These are phyloP conservation scores for Chalcosyrphus nemorum DNA, from an alignment of 2,888 invertebrate species.

Conservation along the genomic window DNA sequence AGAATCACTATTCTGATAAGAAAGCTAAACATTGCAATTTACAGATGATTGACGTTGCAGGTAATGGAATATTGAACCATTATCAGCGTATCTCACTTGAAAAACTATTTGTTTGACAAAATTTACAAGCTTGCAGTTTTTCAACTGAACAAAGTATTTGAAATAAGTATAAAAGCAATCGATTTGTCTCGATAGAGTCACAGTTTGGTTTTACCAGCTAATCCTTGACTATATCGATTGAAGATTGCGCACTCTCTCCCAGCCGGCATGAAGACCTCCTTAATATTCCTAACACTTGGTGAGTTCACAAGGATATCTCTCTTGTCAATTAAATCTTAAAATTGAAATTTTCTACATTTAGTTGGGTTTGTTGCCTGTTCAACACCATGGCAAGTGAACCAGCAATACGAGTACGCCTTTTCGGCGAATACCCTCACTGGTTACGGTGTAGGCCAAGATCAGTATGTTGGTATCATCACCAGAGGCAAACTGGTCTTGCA, in stretches of 20 bases:
- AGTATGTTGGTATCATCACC: slow-evolving; percentile 83
- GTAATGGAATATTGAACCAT: too few species aligned
- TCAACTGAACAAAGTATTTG: not conserved
- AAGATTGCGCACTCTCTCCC: slow-evolving; percentile 7
- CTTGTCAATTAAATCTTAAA: not conserved
- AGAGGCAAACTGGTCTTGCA: slow-evolving; percentile 84
- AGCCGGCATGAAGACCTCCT: slow-evolving; percentile 46
- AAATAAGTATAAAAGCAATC: not conserved
- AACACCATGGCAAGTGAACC: slow-evolving; percentile 84
- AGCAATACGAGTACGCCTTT: slow-evolving; percentile 85
- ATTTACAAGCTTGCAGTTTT: not conserved
- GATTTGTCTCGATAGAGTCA: not conserved
- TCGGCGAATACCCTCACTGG: slow-evolving; percentile 85
- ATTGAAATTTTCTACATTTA: slow-evolving; percentile 56
- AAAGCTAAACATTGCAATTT: not conserved
- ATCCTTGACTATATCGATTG: not conserved
- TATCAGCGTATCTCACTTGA: not conserved
- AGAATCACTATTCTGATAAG: not conserved
- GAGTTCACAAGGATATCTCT: slow-evolving; percentile 8
- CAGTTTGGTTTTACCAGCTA: slow-evolving; percentile 41
- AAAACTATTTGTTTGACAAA: not conserved
- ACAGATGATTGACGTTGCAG: too few species aligned
- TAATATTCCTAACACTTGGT: slow-evolving; percentile 58
- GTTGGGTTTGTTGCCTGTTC: slow-evolving; percentile 78
- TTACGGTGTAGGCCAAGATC: slow-evolving; percentile 84